A percentile compares a stretch with the other conserved stretches of the same genome.
These are phyloP conservation scores for Rotaria socialis DNA, from an alignment of 2,888 invertebrate species.

Conservation along the genomic window DNA sequence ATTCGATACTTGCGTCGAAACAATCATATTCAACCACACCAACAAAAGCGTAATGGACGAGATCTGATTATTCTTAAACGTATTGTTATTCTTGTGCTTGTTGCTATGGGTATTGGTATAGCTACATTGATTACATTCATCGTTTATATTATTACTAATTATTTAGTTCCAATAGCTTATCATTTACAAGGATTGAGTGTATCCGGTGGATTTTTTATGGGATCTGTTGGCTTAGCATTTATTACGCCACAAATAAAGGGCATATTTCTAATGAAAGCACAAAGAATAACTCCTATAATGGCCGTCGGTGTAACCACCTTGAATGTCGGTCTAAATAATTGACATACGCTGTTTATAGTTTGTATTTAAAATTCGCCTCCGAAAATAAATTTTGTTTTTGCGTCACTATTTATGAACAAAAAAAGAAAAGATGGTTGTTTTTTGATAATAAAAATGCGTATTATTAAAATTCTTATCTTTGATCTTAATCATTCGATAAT, in stretches of 20 bases:
- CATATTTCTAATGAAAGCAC: neutral
- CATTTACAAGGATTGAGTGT: neutral
- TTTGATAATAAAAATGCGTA: no score
- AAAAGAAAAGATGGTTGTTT: no score
- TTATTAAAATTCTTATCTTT: no score
- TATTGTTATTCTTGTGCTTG: neutral
- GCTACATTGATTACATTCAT: neutral
- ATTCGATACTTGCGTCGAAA: neutral
- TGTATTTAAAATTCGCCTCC: no score
- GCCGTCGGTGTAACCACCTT: no score
- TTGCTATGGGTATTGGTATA: neutral
- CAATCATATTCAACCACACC: neutral
- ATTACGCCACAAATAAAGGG: neutral
- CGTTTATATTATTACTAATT: neutral
- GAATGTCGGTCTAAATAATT: no score
- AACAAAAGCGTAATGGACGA: neutral
- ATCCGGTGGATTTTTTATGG: neutral
- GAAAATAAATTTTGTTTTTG: no score
- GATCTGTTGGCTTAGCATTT: neutral
- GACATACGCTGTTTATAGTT: no score
- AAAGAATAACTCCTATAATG: no score
- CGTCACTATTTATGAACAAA: no score
- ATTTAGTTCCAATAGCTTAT: neutral
- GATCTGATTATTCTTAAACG: neutral
- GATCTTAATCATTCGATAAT: neutral